These are phyloP conservation scores for Myathropa florea DNA, from an alignment of 2,888 invertebrate species.

Conservation along the genomic window DNA sequence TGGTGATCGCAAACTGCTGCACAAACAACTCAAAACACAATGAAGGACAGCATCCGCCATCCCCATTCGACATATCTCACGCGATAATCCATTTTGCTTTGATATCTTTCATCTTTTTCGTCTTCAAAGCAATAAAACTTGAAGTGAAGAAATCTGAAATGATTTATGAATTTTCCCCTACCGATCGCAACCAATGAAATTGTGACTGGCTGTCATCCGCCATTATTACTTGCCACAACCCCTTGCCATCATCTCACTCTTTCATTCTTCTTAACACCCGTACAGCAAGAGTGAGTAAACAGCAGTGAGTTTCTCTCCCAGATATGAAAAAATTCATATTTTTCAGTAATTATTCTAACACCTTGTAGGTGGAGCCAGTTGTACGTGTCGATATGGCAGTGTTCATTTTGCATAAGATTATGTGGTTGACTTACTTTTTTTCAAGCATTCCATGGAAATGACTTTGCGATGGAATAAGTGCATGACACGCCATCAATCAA, in stretches of 20 bases:
- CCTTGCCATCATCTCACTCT: neutral
- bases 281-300: neutral
- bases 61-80: neutral
- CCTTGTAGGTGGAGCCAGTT: neutral
- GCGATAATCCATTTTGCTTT: neutral
- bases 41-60: neutral
- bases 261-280: no score
- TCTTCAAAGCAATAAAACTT: neutral
- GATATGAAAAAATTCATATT: neutral
- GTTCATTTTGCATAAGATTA: neutral
- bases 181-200: slow-evolving; percentile 35
- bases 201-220: neutral
- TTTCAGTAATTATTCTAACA: neutral
- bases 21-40: neutral
- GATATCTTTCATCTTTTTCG: slow-evolving; percentile 21
- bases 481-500: slow-evolving; percentile 28
- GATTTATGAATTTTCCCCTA: neutral
- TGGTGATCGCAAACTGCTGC: no score
- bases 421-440: no score
- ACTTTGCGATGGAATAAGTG: no score
- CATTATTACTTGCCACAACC: slow-evolving; percentile 9
- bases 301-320: neutral
- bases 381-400: neutral
- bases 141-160: neutral
- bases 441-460: no score